Conservation (phyloP, 92 coral and sea anemone genomes). For the Bergia puertoricense region DNA sequence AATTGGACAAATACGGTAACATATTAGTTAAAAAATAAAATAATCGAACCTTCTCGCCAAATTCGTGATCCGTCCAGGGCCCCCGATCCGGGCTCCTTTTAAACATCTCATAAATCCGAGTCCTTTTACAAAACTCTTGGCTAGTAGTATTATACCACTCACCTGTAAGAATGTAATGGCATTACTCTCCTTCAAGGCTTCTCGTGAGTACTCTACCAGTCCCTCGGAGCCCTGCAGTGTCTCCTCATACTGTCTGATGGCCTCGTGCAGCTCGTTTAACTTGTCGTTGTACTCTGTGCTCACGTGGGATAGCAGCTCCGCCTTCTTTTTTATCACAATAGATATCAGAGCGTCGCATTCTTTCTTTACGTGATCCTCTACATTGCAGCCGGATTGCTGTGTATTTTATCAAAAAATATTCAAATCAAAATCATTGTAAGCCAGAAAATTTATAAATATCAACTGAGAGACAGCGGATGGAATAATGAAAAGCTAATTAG, state of each 20-base stretch:
- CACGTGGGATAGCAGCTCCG: conserved; percentile 67
- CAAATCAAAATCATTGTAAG: not conserved
- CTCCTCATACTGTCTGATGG: conserved; percentile 71
- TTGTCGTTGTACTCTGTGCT: conserved; percentile 82
- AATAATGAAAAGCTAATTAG: too few species aligned
- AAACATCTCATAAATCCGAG: not conserved
- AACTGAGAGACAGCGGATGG: too few species aligned
- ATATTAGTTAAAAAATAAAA: too few species aligned
- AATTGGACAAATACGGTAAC: too few species aligned
- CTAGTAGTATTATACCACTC: not conserved
- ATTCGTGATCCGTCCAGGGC: too few species aligned
- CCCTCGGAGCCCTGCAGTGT: conserved; percentile 79
- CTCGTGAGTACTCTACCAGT: conserved; percentile 82
- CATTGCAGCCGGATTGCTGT: conserved; percentile 86
- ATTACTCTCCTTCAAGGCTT: conserved; percentile 80
- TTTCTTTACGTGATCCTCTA: conserved; percentile 81
- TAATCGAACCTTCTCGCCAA: too few species aligned
- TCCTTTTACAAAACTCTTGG: not conserved
- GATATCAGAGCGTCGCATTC: conserved; percentile 76
- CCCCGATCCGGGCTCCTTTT: too few species aligned
- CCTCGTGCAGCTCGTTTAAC: conserved; percentile 64
- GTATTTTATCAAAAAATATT: too few species aligned
- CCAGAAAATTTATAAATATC: not conserved
- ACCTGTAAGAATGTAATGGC: conserved; percentile 82
- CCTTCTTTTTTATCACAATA: conserved; percentile 81